These are phyloP conservation scores for Ibycter americanus DNA, from an alignment of 2,797 vertebrate species.

Conservation along the genomic window DNA sequence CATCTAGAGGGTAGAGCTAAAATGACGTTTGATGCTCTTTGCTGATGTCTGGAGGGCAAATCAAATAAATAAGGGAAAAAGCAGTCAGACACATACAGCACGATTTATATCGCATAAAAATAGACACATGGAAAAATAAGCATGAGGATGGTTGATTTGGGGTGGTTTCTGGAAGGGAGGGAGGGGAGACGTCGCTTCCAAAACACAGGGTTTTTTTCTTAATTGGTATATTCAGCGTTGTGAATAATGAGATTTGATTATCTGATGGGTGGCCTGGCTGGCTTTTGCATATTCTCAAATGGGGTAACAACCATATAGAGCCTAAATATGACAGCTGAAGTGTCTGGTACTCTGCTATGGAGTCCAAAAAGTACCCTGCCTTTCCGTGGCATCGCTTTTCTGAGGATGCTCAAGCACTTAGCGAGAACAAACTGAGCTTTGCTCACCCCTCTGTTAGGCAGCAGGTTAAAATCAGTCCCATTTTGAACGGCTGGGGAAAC, in stretches of 20 bases:
- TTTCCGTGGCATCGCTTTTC: fast-evolving
- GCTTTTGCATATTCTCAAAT: not conserved
- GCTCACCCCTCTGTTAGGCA: not conserved
- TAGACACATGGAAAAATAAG: not conserved
- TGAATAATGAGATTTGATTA: not conserved
- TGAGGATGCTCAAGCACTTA: fast-evolving
- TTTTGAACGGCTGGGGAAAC: not conserved
- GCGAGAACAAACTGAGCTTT: not conserved
- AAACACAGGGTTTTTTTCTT: not conserved
- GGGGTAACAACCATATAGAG: not conserved
- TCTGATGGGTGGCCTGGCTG: not conserved
- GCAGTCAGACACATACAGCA: conserved; percentile 8
- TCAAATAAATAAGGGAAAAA: conserved; percentile 62
- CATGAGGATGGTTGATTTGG: not conserved
- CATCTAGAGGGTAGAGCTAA: conserved; percentile 36
- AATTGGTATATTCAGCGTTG: not conserved
- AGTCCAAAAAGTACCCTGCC: not conserved
- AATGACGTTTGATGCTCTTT: conserved; percentile 56
- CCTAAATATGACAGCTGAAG: not conserved
- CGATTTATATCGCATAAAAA: not conserved
- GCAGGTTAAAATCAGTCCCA: not conserved
- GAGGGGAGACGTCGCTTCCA: not conserved
- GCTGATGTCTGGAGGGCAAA: conserved; percentile 71
- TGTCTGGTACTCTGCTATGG: fast-evolving
- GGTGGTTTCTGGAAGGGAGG: not conserved